These are phyloP conservation scores for Chaetophractus vellerosus DNA, from an alignment of 2,797 vertebrate species.

Conservation along the genomic window DNA sequence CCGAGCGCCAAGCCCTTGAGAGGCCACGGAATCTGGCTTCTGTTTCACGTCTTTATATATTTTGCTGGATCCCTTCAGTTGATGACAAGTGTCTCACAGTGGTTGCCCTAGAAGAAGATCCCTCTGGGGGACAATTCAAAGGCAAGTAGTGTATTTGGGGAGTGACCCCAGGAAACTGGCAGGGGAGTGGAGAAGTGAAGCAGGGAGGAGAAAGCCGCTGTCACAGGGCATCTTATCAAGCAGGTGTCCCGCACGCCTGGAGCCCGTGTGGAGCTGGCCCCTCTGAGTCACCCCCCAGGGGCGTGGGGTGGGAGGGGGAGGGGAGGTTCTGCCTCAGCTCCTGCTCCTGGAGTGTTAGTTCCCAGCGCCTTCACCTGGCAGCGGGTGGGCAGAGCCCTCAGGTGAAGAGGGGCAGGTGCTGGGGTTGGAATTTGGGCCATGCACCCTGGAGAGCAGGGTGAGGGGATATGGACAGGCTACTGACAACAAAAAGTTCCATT, in stretches of 20 bases:
- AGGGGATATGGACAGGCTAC: background rate
- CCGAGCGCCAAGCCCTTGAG: background rate
- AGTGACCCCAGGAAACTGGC: background rate
- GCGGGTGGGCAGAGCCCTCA: background rate
- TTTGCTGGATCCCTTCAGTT: background rate
- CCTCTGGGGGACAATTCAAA: background rate
- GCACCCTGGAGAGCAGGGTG: background rate
- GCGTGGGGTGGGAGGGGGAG: too few relatives aligned
- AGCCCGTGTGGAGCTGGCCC: rapidly evolving
- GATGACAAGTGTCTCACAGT: background rate
- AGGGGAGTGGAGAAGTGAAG: background rate
- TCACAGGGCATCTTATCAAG: background rate
- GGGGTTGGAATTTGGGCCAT: background rate
- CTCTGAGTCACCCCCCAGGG: too few relatives aligned
- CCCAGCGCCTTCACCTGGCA: background rate
- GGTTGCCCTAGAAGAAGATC: background rate
- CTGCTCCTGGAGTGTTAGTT: background rate
- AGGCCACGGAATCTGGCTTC: background rate
- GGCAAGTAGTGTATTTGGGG: background rate
- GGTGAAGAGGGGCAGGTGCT: background rate
- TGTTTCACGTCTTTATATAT: background rate
- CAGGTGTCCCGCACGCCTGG: background rate
- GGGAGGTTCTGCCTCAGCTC: background rate
- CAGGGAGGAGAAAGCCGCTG: background rate
- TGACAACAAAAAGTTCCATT: background rate